Conservation (phyloP, 2,113 vertebrate species). For the Pelecanus crispus region DNA sequence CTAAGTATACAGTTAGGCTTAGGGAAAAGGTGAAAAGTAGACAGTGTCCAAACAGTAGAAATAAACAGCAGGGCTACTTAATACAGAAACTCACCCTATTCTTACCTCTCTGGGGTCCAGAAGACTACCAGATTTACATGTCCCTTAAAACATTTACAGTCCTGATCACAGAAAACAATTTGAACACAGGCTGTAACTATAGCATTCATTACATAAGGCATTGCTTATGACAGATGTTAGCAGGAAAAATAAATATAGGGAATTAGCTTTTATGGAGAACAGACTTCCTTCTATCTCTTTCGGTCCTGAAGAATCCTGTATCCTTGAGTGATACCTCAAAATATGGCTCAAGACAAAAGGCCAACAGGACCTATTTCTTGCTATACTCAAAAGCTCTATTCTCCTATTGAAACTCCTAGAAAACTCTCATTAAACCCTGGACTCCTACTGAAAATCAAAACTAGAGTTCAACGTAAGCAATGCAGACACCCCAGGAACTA, state of each 20-base stretch:
- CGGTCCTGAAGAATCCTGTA: background rate
- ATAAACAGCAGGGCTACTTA: background rate
- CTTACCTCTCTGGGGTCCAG: background rate
- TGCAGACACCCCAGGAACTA: background rate
- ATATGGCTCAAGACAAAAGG: background rate
- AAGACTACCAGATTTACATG: background rate
- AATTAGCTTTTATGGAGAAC: background rate
- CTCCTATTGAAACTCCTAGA: background rate
- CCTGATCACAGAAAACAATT: background rate
- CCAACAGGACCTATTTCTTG: background rate
- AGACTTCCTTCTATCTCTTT: background rate
- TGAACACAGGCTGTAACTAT: background rate
- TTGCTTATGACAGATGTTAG: background rate
- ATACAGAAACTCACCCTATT: background rate
- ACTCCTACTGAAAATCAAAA: background rate
- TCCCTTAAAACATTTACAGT: background rate
- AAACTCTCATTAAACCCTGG: background rate
- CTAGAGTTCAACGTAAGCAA: background rate
- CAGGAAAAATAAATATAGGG: background rate
- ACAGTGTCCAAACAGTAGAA: background rate
- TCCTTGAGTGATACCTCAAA: background rate
- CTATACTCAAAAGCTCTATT: background rate
- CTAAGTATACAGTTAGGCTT: background rate
- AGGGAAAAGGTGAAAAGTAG: background rate
- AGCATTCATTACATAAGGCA: background rate